These are phyloP conservation scores for Thymelicus sylvestris DNA, from an alignment of 2,888 invertebrate genomes.

Conservation along the genomic window DNA sequence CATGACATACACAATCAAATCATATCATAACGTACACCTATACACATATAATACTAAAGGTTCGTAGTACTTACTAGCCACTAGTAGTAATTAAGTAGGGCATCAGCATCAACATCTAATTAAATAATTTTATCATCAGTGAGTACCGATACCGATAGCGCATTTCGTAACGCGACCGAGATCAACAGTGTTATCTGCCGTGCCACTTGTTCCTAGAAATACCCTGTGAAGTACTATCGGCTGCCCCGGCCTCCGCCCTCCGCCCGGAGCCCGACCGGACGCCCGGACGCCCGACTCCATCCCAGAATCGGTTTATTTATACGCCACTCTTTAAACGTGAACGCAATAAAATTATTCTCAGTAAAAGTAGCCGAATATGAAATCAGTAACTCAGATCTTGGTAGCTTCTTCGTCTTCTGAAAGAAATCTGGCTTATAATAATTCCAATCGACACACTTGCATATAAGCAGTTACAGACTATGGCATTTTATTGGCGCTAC, in stretches of 20 bases:
- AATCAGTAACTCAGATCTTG: too few relatives aligned
- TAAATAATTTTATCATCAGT: constrained; percentile 11
- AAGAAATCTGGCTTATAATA: too few relatives aligned
- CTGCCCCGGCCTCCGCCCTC: too few relatives aligned
- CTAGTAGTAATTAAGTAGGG: not conserved
- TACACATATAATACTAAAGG: too few relatives aligned
- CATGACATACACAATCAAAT: too few relatives aligned
- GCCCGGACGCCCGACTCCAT: not conserved
- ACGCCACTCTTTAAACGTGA: not conserved
- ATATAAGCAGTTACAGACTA: too few relatives aligned
- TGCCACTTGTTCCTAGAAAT: constrained; percentile 20
- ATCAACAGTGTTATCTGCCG: constrained; percentile 19
- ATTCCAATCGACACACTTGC: too few relatives aligned
- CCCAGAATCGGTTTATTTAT: constrained; percentile 15
- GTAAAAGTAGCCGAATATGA: not conserved
- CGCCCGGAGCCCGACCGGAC: not conserved
- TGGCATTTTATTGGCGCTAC: too few relatives aligned
- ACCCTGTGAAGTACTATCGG: constrained; percentile 2
- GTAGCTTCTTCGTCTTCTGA: too few relatives aligned
- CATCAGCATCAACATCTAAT: constrained; percentile 6
- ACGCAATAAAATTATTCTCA: not conserved
- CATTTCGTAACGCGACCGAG: constrained; percentile 17
- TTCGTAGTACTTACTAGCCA: too few relatives aligned
- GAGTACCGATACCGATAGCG: not conserved
- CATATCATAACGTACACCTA: too few relatives aligned